These are phyloP conservation scores for Eulemur macaco DNA, from an alignment of 2,113 vertebrate genomes.

Conservation along the genomic window DNA sequence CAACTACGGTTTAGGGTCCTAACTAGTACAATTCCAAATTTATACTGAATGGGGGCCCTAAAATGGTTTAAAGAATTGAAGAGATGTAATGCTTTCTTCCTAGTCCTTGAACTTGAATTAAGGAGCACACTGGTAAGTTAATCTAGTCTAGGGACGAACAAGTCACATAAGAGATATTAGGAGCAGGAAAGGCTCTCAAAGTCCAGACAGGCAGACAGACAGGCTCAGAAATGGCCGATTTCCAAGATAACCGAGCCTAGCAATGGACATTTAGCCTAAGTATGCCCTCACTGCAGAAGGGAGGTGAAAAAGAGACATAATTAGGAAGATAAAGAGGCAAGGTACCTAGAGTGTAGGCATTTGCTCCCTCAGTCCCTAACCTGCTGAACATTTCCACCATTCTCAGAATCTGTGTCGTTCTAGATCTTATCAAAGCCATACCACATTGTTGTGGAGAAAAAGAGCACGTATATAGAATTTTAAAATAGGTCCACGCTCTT, in stretches of 20 bases:
- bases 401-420: background rate
- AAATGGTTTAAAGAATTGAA: background rate
- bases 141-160: background rate
- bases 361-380: background rate
- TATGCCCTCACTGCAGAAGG: background rate
- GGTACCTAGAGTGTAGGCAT: background rate
- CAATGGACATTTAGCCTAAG: background rate
- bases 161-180: background rate
- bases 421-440: background rate
- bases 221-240: background rate
- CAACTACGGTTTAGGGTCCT: background rate
- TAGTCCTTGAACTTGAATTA: background rate
- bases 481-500: background rate
- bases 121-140: background rate
- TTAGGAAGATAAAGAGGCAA: background rate
- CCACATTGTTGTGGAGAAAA: background rate
- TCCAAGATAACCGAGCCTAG: background rate
- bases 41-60: background rate
- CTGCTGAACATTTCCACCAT: background rate
- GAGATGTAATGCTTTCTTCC: background rate
- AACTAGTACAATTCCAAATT: background rate
- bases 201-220: background rate
- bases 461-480: background rate
- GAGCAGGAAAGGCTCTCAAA: background rate
- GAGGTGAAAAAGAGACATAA: background rate